Evolutionary conservation across 1,140 invertebrate genomes (phyloP).

Genomic region (Medauroidea extradentata): DNA sequence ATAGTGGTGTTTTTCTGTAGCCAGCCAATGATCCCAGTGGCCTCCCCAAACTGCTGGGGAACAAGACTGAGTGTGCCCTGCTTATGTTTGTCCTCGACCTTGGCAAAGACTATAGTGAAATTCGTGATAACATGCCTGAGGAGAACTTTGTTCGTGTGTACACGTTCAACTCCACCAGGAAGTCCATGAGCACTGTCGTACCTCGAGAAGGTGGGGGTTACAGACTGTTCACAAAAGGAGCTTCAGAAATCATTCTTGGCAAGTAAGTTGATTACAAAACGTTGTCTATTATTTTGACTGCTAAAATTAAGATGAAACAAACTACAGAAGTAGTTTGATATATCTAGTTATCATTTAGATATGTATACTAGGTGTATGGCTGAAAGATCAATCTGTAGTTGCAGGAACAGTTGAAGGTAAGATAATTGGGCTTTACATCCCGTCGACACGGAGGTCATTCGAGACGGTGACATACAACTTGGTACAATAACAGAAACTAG

Average conservation of each 20-base stretch:
- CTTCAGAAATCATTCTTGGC: slow-evolving; percentile 60
- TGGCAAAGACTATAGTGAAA: slow-evolving; percentile 53
- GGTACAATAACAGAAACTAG: too few relatives aligned
- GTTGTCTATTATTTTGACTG: too few relatives aligned
- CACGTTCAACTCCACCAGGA: slow-evolving; percentile 66
- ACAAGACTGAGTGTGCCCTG: slow-evolving; percentile 66
- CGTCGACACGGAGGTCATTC: too few relatives aligned
- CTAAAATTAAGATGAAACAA: too few relatives aligned
- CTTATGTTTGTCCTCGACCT: slow-evolving; percentile 59
- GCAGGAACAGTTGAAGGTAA: too few relatives aligned
- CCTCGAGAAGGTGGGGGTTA: slow-evolving; percentile 44
- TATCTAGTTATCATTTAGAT: too few relatives aligned
- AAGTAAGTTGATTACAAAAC: background rate
- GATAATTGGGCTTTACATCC: too few relatives aligned
- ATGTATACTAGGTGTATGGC: too few relatives aligned
- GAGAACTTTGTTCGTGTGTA: slow-evolving; percentile 58
- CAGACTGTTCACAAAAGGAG: slow-evolving; percentile 62
- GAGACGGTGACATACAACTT: too few relatives aligned
- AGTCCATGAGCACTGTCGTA: slow-evolving; percentile 69
- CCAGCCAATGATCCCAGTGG: slow-evolving; percentile 44
- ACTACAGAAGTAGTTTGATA: too few relatives aligned
- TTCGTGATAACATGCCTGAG: slow-evolving; percentile 53
- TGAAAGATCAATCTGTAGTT: too few relatives aligned
- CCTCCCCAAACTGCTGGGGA: slow-evolving; percentile 57
- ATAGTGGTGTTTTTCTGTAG: too few relatives aligned